These are phyloP conservation scores for Proisotoma minuta DNA, from an alignment of 2,888 invertebrate genomes.

Conservation along the genomic window DNA sequence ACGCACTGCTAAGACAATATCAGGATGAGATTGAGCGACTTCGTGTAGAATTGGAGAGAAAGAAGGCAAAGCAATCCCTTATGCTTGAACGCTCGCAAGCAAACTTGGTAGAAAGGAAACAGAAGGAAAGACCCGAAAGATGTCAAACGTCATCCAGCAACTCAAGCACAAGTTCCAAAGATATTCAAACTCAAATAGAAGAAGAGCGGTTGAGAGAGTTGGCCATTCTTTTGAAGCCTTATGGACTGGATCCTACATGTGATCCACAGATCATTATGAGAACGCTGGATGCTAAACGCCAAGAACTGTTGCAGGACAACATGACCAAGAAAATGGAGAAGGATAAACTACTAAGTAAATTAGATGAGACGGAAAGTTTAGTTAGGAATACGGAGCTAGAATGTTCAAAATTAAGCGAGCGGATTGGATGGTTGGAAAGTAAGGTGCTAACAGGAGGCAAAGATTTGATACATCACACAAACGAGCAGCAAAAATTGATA, in stretches of 20 bases:
- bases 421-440: conserved; percentile 81
- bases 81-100: conserved; percentile 28
- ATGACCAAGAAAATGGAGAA: conserved; percentile 56
- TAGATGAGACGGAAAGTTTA: conserved; percentile 66
- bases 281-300: conserved; percentile 41
- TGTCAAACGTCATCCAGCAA: conserved; percentile 20
- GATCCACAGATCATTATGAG: conserved; percentile 46
- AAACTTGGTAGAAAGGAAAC: conserved; percentile 11
- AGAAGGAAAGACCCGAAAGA: background rate
- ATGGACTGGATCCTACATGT: conserved; percentile 41
- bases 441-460: conserved; percentile 91
- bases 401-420: conserved; percentile 62
- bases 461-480: conserved; percentile 91
- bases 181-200: conserved; percentile 35
- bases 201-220: conserved; percentile 41
- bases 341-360: conserved; percentile 56
- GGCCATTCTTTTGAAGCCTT: conserved; percentile 38
- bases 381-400: conserved; percentile 48
- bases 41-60: conserved; percentile 41
- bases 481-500: conserved; percentile 83
- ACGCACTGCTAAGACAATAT: conserved; percentile 89
- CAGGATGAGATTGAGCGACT: conserved; percentile 87
- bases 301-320: conserved; percentile 49
- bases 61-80: conserved; percentile 25
- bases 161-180: conserved; percentile 19